Base-by-base conservation (phyloP, 2,888 invertebrate genomes). In the Hedya salicella region DNA sequence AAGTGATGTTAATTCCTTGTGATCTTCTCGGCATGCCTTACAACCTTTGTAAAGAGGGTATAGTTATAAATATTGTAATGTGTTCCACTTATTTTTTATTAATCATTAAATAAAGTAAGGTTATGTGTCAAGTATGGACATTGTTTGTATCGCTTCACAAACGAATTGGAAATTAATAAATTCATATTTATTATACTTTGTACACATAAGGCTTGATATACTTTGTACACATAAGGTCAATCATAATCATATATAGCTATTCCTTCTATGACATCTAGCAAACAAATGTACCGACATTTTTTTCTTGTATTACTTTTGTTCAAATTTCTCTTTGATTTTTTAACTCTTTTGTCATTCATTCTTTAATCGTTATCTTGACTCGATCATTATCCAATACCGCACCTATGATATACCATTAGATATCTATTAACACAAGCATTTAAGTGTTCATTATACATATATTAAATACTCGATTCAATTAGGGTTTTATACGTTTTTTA, bases 61-160 rank as follows among this genome's bases (percentile, higher is more conserved):
- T 32, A 52, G 48, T 60, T 40, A 48, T 60, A 46, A 52, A 65
- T 65, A 53, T 53, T 53, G 25, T 25, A 52, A 52, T 59, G 17
- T 44, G 59, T 40, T 25, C 59, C 44, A 66, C 60, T 60, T 65
- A 25, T 36, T n/a, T n/a, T n/a, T n/a, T n/a, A n/a, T n/a, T n/a
- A n/a, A n/a, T n/a, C n/a, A n/a, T n/a, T 39, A 5, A 25, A 50
- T 13, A 42, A 49, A 14, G 36, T 49, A n/a, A 19, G 19, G 21
- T 30, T 17, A 44, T 44, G 13, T 56, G 2, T 36, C 9, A 11
- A 36, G 9, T 36, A 36, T 25, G 25, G 25, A 25, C 25, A 25
- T 48, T 48, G 25, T 48, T 25, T 49, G n/a, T n/a, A 25, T 25
- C 25, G 25, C 6, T 6, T 25, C 25, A 6, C 25, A 4, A 25